Percentiles rank a stretch among this genome's conserved stretches.
Conservation (phyloP, 2,797 vertebrate species). For the Poliocrania exsul region DNA sequence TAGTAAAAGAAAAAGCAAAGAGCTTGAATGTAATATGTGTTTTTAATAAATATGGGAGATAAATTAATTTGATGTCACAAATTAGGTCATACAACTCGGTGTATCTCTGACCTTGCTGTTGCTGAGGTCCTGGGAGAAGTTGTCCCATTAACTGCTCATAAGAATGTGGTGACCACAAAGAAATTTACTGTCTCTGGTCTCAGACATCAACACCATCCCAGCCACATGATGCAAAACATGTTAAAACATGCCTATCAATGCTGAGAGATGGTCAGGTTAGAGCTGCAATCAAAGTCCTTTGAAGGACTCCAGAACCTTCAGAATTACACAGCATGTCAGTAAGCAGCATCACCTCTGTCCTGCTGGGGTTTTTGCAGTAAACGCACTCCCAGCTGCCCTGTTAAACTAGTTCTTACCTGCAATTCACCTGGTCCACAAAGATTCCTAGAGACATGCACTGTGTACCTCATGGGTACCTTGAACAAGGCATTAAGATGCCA, state of each 20-base stretch:
- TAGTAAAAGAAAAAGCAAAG: background rate
- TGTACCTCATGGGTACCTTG: rapidly evolving
- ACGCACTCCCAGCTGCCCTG: background rate
- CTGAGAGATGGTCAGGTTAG: background rate
- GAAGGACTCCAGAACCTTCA: background rate
- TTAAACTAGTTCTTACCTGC: background rate
- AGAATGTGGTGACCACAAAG: background rate
- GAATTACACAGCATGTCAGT: rapidly evolving
- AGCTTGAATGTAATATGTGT: background rate
- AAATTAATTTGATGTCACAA: background rate
- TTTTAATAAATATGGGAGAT: background rate
- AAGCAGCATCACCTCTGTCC: background rate
- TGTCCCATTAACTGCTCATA: background rate
- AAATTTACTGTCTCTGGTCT: background rate
- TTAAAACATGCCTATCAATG: background rate
- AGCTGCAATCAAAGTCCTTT: background rate
- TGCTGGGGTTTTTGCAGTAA: background rate
- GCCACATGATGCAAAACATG: background rate
- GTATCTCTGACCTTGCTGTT: background rate
- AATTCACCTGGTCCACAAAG: background rate
- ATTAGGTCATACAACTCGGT: background rate
- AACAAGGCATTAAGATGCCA: background rate
- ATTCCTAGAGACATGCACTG: background rate
- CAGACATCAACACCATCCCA: background rate
- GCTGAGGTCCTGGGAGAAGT: background rate